phyloP scores from a whole-genome alignment of 2,888 invertebrate species.

The Carpatolechia fugitivella region DNA sequence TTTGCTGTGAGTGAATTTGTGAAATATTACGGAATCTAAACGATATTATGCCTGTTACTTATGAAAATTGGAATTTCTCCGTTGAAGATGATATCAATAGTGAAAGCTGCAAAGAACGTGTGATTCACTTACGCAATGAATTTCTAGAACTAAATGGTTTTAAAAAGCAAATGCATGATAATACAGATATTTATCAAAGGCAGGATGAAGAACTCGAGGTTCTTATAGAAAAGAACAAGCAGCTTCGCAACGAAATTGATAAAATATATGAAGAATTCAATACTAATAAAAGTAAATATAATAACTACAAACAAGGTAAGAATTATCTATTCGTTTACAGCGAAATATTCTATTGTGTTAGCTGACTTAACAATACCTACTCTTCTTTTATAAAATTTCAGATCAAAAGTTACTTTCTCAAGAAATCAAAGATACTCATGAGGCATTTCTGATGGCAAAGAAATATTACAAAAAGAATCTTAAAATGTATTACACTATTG shows the following conservation, averaged over 20 bases:
- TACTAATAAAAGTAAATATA: conserved; percentile 49
- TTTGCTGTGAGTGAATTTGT: no score
- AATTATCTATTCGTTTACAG: conserved; percentile 25
- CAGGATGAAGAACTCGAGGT: conserved; percentile 52
- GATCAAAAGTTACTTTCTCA: conserved; percentile 60
- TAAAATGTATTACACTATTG: conserved; percentile 63
- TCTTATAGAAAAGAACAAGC: conserved; percentile 51
- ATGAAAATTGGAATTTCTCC: conserved; percentile 46
- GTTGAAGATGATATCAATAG: conserved; percentile 35
- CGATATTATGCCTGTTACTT: conserved; percentile 44
- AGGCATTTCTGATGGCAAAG: conserved; percentile 70
- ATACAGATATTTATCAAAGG: conserved; percentile 32
- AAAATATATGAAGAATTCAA: conserved; percentile 45
- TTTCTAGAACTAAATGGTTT: conserved; percentile 40
- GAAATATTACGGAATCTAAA: background rate
- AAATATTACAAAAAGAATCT: conserved; percentile 67
- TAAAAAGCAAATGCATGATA: conserved; percentile 34
- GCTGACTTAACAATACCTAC: background rate
- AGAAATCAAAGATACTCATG: conserved; percentile 70
- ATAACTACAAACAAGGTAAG: conserved; percentile 57
- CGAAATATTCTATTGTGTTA: background rate
- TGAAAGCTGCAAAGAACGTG: conserved; percentile 27
- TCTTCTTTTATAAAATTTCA: conserved; percentile 25
- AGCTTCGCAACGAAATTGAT: conserved; percentile 50
- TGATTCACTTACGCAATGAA: conserved; percentile 34